Percentiles rank a stretch among this genome's conserved stretches.
phyloP scores from a whole-genome alignment of 1,140 invertebrate species.

The Stegodyphus mimosarum region DNA sequence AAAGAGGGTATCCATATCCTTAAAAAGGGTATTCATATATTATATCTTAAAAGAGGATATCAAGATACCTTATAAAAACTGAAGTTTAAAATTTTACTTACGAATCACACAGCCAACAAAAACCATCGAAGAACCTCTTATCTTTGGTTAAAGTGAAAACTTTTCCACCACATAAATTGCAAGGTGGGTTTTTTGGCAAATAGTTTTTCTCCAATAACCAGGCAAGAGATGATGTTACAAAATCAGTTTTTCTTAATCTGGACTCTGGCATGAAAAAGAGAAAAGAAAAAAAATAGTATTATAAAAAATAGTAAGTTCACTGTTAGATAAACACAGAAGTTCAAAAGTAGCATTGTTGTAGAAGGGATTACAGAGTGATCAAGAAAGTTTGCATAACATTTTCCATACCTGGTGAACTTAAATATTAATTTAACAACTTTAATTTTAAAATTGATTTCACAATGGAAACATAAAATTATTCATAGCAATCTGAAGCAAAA shows the following conservation, averaged over 20 bases:
- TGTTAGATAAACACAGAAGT: background rate
- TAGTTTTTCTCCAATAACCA: slow-evolving; percentile 20
- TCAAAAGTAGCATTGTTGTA: too few relatives aligned
- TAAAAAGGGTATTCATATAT: too few relatives aligned
- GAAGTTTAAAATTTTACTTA: background rate
- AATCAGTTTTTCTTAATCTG: slow-evolving; percentile 12
- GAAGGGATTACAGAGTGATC: too few relatives aligned
- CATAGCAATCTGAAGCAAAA: too few relatives aligned
- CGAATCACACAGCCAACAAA: slow-evolving; percentile 8
- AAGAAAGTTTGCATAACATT: too few relatives aligned
- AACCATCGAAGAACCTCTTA: slow-evolving; percentile 8
- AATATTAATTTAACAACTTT: too few relatives aligned
- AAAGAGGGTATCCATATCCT: too few relatives aligned
- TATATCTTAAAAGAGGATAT: too few relatives aligned
- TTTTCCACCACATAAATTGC: background rate
- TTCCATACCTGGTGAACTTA: too few relatives aligned
- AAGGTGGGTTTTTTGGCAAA: slow-evolving; percentile 9
- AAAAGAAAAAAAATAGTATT: background rate
- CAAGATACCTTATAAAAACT: too few relatives aligned
- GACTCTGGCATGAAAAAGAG: background rate
- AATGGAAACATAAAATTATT: too few relatives aligned
- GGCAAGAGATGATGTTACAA: background rate
- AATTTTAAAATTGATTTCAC: too few relatives aligned
- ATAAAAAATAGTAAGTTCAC: background rate
- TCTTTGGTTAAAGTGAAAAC: slow-evolving; percentile 6